Evolutionary conservation across 1,140 invertebrate genomes (phyloP).

Genomic region (Leucophenga varia): DNA sequence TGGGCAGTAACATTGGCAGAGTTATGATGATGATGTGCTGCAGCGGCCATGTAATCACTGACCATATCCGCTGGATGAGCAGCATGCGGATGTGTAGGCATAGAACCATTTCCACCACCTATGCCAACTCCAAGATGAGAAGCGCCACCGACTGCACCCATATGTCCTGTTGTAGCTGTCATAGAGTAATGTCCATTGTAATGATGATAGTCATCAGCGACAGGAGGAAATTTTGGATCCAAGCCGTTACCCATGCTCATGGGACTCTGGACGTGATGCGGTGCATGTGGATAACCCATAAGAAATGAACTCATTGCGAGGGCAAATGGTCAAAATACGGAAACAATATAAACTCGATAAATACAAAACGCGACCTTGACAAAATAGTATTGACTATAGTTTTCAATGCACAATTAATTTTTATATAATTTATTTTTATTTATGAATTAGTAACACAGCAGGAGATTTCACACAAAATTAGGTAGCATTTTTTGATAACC

Average conservation of each 20-base stretch:
- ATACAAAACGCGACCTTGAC: not conserved
- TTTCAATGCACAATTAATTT: not conserved
- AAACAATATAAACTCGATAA: not conserved
- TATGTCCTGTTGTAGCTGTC: slow-evolving; percentile 52
- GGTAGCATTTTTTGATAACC: not conserved
- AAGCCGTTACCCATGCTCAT: slow-evolving; percentile 52
- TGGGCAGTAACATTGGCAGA: no score
- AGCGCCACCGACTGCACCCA: slow-evolving; percentile 24
- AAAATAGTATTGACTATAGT: not conserved
- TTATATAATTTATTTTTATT: not conserved
- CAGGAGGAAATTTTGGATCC: slow-evolving; percentile 55
- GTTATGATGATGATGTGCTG: slow-evolving; percentile 35
- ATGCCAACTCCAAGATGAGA: slow-evolving; percentile 7
- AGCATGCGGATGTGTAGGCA: slow-evolving; percentile 49
- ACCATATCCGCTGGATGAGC: slow-evolving; percentile 52
- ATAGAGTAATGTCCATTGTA: slow-evolving; percentile 54
- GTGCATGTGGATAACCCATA: slow-evolving; percentile 57
- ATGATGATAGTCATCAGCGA: slow-evolving; percentile 54
- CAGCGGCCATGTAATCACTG: slow-evolving; percentile 50
- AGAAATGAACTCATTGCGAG: slow-evolving; percentile 53
- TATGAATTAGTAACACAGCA: slow-evolving; percentile 8
- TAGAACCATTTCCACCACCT: slow-evolving; percentile 16
- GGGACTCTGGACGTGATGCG: slow-evolving; percentile 57
- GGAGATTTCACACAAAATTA: slow-evolving; percentile 1
- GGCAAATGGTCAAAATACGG: no score